phyloP scores from a whole-genome alignment of 2,888 invertebrate species.

The Mesorhabditis spiculigera region DNA sequence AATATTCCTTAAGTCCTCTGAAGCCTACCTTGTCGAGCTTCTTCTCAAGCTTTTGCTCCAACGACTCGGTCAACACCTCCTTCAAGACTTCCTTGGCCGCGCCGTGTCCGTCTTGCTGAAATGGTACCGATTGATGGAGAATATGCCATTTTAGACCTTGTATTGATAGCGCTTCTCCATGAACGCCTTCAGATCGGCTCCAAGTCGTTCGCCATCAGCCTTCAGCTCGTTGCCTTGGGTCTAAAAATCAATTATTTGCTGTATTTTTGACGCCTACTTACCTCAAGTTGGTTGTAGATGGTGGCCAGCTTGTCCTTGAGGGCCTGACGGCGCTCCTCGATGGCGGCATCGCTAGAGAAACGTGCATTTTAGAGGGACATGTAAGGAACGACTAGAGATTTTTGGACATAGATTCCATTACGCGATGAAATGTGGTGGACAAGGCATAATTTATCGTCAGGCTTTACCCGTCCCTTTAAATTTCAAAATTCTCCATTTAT shows the following conservation, averaged over 20 bases:
- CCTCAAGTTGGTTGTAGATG: not conserved
- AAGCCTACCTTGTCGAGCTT: slow-evolving; percentile 21
- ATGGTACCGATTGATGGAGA: not conserved
- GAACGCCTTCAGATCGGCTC: not conserved
- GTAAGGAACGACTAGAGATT: too few relatives aligned
- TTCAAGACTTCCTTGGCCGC: not conserved
- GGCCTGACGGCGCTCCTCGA: slow-evolving; percentile 3
- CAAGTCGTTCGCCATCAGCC: not conserved
- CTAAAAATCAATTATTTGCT: not conserved
- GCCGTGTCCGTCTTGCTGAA: slow-evolving; percentile 1
- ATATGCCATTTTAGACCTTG: not conserved
- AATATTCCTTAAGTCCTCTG: not conserved
- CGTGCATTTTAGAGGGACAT: too few relatives aligned
- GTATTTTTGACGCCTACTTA: not conserved
- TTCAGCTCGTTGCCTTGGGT: not conserved
- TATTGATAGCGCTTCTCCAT: not conserved
- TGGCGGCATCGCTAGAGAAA: not conserved
- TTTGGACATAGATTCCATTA: too few relatives aligned
- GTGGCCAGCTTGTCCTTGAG: slow-evolving; percentile 6
- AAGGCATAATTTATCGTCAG: too few relatives aligned
- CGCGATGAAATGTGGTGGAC: too few relatives aligned
- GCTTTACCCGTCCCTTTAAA: too few relatives aligned
- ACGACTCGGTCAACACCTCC: not conserved
- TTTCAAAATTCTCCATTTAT: not conserved
- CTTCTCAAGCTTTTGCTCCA: slow-evolving; percentile 17